phyloP scores from a whole-genome alignment of 2,888 invertebrate species.

The Sphaerophoria rueppellii region DNA sequence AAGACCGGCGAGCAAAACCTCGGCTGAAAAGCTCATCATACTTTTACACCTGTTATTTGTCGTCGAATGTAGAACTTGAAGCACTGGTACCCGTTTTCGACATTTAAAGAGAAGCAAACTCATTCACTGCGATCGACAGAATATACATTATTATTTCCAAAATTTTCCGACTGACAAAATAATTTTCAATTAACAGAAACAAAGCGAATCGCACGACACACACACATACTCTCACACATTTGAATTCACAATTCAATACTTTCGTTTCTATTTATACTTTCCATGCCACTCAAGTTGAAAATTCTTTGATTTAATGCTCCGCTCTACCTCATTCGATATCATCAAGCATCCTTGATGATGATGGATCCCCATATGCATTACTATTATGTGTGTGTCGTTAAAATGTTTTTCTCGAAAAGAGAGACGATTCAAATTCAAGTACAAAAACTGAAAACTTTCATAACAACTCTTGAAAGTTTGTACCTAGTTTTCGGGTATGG shows the following conservation, averaged over 20 bases:
- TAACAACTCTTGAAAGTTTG: constrained; percentile 34
- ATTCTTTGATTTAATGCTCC: constrained; percentile 9
- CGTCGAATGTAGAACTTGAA: too few relatives aligned
- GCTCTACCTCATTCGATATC: neutral
- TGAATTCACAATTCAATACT: neutral
- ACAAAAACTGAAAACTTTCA: neutral
- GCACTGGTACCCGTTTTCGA: too few relatives aligned
- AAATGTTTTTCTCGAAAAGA: neutral
- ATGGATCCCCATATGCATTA: neutral
- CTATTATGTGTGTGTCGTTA: neutral
- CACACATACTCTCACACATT: neutral
- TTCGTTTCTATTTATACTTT: constrained; percentile 14
- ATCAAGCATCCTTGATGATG: neutral
- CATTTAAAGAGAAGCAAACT: too few relatives aligned
- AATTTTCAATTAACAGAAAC: too few relatives aligned
- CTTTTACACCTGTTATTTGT: too few relatives aligned
- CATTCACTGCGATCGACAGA: too few relatives aligned
- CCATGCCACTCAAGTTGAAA: constrained; percentile 7
- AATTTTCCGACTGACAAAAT: too few relatives aligned
- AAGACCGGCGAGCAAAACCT: too few relatives aligned
- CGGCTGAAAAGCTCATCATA: too few relatives aligned
- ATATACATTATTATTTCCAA: too few relatives aligned
- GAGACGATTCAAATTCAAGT: neutral
- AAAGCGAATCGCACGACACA: too few relatives aligned
- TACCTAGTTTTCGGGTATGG: neutral